Percentiles rank a stretch among this genome's conserved stretches.
phyloP scores from a whole-genome alignment of 2,888 invertebrate species.

The Phyllotreta striolata region DNA sequence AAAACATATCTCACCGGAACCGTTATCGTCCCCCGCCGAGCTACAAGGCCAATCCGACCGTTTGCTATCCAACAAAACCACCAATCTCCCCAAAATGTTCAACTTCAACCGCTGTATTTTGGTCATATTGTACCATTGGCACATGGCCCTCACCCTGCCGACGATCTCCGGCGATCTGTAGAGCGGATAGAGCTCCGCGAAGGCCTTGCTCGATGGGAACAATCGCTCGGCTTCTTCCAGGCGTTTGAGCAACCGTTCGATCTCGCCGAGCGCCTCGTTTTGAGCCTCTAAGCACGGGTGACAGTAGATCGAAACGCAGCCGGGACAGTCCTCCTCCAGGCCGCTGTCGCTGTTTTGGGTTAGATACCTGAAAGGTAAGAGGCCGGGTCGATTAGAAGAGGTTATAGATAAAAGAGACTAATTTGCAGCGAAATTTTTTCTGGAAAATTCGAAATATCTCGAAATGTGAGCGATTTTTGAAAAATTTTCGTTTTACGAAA shows the following conservation, averaged over 20 bases:
- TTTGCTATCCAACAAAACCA: slow-evolving; percentile 61
- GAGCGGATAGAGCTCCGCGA: slow-evolving; percentile 76
- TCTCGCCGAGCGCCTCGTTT: slow-evolving; percentile 76
- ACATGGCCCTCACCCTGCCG: slow-evolving; percentile 79
- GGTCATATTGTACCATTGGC: slow-evolving; percentile 91
- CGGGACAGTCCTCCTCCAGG: slow-evolving; percentile 63
- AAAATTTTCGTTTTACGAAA: too few relatives aligned
- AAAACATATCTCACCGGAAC: slow-evolving; percentile 43
- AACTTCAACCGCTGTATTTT: slow-evolving; percentile 84
- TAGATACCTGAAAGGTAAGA: too few relatives aligned
- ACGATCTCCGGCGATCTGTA: slow-evolving; percentile 72
- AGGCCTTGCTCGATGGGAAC: slow-evolving; percentile 84
- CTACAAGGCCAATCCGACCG: slow-evolving; percentile 51
- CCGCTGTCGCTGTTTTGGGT: slow-evolving; percentile 56
- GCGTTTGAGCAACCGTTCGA: slow-evolving; percentile 74
- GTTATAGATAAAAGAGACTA: too few relatives aligned
- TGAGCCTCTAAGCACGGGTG: slow-evolving; percentile 74
- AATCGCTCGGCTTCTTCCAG: slow-evolving; percentile 80
- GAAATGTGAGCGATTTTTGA: too few relatives aligned
- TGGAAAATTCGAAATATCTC: too few relatives aligned
- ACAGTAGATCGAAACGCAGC: slow-evolving; percentile 81
- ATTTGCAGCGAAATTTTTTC: too few relatives aligned
- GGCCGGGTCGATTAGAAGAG: too few relatives aligned
- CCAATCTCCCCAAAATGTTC: slow-evolving; percentile 74
- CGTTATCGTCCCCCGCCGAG: slow-evolving; percentile 41